phyloP scores from a whole-genome alignment of 1,140 invertebrate genomes.

The Plectrocnemia conspersa region DNA sequence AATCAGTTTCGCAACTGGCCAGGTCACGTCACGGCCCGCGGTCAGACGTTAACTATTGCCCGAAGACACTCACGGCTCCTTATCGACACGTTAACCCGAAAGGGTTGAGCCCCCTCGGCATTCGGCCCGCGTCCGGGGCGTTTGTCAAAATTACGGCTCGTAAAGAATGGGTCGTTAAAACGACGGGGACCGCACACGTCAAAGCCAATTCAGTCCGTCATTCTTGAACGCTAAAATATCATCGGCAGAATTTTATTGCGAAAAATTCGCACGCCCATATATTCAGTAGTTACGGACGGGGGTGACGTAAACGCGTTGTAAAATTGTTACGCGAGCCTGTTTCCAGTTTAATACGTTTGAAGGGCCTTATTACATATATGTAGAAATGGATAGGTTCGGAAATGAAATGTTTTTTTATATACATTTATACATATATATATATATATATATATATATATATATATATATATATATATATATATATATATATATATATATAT shows the following conservation, averaged over 20 bases:
- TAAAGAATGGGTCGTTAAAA: conserved; percentile 2
- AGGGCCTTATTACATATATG: no score
- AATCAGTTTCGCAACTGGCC: conserved; percentile 33
- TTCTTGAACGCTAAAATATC: conserved; percentile 12
- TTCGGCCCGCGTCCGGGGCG: conserved; percentile 1
- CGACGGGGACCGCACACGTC: conserved; percentile 7
- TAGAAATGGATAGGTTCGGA: no score
- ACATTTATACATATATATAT: background rate
- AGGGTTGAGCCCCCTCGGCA: background rate
- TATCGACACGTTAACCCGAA: conserved; percentile 11
- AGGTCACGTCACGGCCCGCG: conserved; percentile 4
- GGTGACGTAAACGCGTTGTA: no score
- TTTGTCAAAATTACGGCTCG: conserved; percentile 1
- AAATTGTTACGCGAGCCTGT: no score
- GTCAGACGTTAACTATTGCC: background rate
- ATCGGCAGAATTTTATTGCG: no score
- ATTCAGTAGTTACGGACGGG: no score
- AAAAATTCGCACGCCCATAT: no score
- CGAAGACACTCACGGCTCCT: conserved; percentile 6
- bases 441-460: background rate
- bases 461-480: background rate
- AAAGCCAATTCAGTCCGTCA: conserved; percentile 11
- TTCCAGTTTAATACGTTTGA: no score
- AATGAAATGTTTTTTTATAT: no score
- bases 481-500: no score